Evolutionary conservation across 2,113 vertebrate species (phyloP).

Genomic region (Salvator merianae): DNA sequence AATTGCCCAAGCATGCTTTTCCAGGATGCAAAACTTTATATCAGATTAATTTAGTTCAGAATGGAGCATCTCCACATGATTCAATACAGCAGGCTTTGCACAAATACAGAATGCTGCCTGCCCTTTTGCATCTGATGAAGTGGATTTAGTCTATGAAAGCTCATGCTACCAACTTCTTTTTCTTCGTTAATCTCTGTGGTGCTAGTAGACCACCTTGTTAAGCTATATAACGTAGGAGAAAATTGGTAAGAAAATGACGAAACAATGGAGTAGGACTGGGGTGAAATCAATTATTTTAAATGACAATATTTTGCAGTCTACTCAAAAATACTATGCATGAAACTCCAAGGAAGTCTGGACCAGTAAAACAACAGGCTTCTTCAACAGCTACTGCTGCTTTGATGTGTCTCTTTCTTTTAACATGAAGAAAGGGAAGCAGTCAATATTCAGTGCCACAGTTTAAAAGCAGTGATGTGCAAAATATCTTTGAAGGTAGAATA

Average conservation of each 20-base stretch:
- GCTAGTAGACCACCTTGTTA: no score
- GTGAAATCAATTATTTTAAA: not conserved
- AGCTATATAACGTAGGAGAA: not conserved
- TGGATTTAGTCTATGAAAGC: no score
- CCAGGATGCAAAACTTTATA: no score
- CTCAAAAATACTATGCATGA: conserved; percentile 32
- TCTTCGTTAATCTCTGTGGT: no score
- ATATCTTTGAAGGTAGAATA: conserved; percentile 13
- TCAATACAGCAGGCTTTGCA: no score
- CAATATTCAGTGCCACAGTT: conserved; percentile 34
- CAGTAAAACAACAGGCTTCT: conserved; percentile 38
- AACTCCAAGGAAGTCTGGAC: conserved; percentile 12
- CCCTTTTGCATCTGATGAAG: no score
- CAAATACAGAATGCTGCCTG: no score
- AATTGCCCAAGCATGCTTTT: no score
- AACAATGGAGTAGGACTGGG: not conserved
- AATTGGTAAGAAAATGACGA: not conserved
- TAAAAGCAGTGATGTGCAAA: conserved; percentile 33
- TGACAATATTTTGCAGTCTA: not conserved
- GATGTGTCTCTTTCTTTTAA: not conserved
- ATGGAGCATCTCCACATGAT: no score
- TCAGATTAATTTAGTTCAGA: no score
- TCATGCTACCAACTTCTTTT: no score
- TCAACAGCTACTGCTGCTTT: conserved; percentile 10
- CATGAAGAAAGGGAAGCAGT: conserved; percentile 36